Percentiles rank a stretch among this genome's conserved stretches.
phyloP scores from a whole-genome alignment of 2,797 vertebrate species.

The Falco concolor region DNA sequence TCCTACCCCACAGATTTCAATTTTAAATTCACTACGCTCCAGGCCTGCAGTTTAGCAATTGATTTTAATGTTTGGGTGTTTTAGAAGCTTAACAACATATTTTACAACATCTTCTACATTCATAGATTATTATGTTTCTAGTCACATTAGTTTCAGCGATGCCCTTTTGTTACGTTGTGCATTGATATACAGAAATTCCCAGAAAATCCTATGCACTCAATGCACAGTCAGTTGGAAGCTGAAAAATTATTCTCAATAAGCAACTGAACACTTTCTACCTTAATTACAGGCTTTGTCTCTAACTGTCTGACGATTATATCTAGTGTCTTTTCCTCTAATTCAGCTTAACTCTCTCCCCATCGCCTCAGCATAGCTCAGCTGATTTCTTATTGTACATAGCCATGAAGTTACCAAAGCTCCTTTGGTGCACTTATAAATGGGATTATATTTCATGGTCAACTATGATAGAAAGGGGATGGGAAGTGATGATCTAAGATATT shows the following conservation, averaged over 20 bases:
- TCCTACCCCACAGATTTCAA: not conserved
- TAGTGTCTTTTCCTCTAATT: not conserved
- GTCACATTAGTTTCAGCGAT: not conserved
- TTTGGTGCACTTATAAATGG: not conserved
- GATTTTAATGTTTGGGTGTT: not conserved
- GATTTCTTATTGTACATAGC: not conserved
- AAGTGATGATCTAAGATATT: not conserved
- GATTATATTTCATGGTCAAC: not conserved
- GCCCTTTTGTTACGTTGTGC: not conserved
- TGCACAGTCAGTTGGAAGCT: not conserved
- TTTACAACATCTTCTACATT: not conserved
- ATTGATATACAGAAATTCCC: not conserved
- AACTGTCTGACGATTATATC: not conserved
- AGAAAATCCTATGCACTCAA: not conserved
- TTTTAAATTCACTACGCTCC: slow-evolving; percentile 9
- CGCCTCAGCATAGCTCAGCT: not conserved
- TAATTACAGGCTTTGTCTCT: not conserved
- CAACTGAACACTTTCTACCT: not conserved
- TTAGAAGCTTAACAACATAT: not conserved
- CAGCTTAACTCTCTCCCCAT: not conserved
- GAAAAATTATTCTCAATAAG: not conserved
- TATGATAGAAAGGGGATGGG: not conserved
- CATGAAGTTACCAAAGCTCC: not conserved
- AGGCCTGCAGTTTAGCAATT: not conserved
- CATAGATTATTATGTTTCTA: not conserved